These are phyloP conservation scores for Mareca penelope DNA, from an alignment of 2,797 vertebrate species.

Conservation along the genomic window DNA sequence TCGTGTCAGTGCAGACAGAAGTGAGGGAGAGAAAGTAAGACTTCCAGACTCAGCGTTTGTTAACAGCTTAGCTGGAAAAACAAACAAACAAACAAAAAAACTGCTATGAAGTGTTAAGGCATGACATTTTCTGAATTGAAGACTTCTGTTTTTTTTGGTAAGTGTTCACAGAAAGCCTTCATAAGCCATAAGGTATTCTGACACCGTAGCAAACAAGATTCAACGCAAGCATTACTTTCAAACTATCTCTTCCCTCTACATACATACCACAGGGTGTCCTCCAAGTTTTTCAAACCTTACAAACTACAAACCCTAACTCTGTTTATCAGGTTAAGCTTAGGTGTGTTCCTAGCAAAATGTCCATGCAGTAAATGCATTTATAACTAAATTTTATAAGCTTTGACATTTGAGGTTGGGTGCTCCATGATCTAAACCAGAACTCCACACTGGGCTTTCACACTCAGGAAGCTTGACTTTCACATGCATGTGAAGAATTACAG, in stretches of 20 bases:
- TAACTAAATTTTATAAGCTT: not conserved
- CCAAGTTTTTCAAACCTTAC: not conserved
- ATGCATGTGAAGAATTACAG: not conserved
- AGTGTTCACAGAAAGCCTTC: not conserved
- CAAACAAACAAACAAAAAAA: not conserved
- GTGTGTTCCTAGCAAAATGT: not conserved
- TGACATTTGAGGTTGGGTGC: not conserved
- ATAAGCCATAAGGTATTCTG: not conserved
- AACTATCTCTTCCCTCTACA: not conserved
- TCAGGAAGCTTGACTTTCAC: not conserved
- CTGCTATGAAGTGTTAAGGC: fast-evolving
- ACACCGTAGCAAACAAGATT: not conserved
- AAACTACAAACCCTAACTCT: not conserved
- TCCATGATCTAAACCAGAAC: not conserved
- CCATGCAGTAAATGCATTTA: not conserved
- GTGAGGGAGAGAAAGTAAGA: not conserved
- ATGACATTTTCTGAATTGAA: not conserved
- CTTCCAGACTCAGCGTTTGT: not conserved
- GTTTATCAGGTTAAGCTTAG: not conserved
- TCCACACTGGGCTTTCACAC: not conserved
- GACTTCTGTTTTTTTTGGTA: not conserved
- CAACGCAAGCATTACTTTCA: not conserved
- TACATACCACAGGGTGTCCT: fast-evolving
- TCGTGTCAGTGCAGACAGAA: not conserved
- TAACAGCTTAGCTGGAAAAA: not conserved